These are phyloP conservation scores for Grantiella picta DNA, from an alignment of 2,113 vertebrate genomes.

Conservation along the genomic window DNA sequence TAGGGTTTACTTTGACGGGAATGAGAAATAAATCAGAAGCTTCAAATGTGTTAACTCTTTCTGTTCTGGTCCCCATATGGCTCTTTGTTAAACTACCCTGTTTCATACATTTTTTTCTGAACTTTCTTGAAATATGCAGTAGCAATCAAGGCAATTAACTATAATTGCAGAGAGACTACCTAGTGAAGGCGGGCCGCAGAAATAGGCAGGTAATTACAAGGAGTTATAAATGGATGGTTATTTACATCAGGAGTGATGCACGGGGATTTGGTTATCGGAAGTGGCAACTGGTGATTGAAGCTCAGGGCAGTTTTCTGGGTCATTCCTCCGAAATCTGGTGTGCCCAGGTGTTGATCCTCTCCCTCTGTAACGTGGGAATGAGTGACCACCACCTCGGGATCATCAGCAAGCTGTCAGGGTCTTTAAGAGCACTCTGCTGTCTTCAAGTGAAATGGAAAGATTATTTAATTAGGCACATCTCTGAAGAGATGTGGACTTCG, in stretches of 20 bases:
- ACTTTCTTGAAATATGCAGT: slow-evolving; percentile 54
- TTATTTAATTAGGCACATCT: background rate
- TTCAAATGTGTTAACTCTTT: background rate
- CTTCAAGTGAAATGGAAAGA: background rate
- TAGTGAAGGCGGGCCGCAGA: slow-evolving; percentile 46
- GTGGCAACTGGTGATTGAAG: background rate
- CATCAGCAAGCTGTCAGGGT: background rate
- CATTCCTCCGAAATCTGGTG: accelerated
- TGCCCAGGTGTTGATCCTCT: background rate
- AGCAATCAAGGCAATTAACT: slow-evolving; percentile 68
- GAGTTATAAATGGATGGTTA: slow-evolving; percentile 58
- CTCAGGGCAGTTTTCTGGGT: background rate
- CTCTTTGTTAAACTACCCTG: background rate
- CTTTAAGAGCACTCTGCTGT: accelerated
- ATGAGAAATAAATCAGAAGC: background rate
- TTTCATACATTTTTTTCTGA: background rate
- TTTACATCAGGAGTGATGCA: slow-evolving; percentile 56
- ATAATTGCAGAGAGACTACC: slow-evolving; percentile 65
- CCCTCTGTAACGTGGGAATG: accelerated
- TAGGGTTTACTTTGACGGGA: background rate
- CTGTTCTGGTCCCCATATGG: background rate
- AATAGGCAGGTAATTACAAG: slow-evolving; percentile 63
- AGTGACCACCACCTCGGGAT: accelerated
- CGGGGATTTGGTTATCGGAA: background rate
- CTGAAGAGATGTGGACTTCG: background rate